Evolutionary conservation across 2,113 vertebrate species (phyloP), one percentile per base, ranked within the genome.

Genomic region (Pontoporia blainvillei): DNA sequence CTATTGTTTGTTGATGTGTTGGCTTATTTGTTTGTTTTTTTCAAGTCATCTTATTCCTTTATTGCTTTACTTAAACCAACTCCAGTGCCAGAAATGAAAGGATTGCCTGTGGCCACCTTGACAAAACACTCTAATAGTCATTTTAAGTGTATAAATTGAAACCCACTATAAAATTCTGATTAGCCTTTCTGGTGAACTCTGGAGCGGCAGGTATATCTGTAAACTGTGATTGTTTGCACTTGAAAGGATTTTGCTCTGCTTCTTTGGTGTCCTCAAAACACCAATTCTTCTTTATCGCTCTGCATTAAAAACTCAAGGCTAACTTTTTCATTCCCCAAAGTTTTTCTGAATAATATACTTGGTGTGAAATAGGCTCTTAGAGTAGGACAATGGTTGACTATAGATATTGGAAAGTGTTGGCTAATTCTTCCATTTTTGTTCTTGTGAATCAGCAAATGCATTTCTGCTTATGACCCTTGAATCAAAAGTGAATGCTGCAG

Each of bases 391-490:
- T 15, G 27, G 10, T 52, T 84, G 49, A 18, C 72, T 67, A 29
- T 29, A 71, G 49, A 81, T 54, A 49, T 62, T 75, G 17, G 36
- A 85, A 52, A 85, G 39, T 20, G 10, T 57, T 66, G 59, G 62
- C 31, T 52, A 89, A 90, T 94, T 96, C 59, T 84, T 81, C 61
- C 61, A 67, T 72, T 96, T 94, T 67, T 54, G 23, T 20, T 91
- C 79, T 62, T 89, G 52, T 86, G 86, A 94, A 93, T 93, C 87
- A 87, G 61, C 57, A 86, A 90, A 86, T 46, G 29, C 41, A 86
- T 96, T 83, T 95, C 75, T 87, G 72, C 91, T 94, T 81, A 88
- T 72, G 93, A 95, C 59, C 25, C 85, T 97, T 92, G 71, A 81
- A 86, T 82, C 87, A 54, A 97, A 95, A 93, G 61, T 36, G 67